These are phyloP conservation scores for Aphrophora alni DNA, from an alignment of 2,888 invertebrate genomes.

Conservation along the genomic window DNA sequence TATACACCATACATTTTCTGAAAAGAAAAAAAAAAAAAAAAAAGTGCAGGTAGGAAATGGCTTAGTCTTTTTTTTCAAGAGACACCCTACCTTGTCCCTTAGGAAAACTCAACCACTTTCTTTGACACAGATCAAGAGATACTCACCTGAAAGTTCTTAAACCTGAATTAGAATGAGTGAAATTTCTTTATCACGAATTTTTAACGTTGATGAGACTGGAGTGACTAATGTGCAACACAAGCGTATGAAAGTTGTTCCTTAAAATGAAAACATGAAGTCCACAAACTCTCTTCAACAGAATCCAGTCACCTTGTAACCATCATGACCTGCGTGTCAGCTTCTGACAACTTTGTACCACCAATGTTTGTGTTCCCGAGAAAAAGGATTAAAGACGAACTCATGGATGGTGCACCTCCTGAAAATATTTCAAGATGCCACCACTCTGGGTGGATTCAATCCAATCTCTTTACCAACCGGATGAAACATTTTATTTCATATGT, in stretches of 20 bases:
- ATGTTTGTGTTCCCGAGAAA: not conserved
- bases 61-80: not conserved
- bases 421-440: not conserved
- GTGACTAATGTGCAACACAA: not conserved
- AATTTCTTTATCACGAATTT: constrained; percentile 21
- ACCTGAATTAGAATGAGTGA: not conserved
- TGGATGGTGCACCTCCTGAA: not conserved
- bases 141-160: not conserved
- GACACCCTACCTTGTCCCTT: not conserved
- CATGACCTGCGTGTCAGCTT: constrained; percentile 41
- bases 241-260: not conserved
- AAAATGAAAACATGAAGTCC: not conserved
- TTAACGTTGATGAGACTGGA: constrained; percentile 43
- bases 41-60: not conserved
- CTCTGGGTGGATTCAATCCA: not conserved
- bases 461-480: not conserved
- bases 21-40: too few species aligned
- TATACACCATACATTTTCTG: too few species aligned
- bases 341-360: too few species aligned
- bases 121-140: not conserved
- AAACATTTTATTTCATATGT: not conserved
- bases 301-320: constrained; percentile 47
- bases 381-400: not conserved
- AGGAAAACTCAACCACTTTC: not conserved
- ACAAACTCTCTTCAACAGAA: constrained; percentile 53